Conservation (phyloP, 2,888 invertebrate species). For the Teinopalpus imperialis region DNA sequence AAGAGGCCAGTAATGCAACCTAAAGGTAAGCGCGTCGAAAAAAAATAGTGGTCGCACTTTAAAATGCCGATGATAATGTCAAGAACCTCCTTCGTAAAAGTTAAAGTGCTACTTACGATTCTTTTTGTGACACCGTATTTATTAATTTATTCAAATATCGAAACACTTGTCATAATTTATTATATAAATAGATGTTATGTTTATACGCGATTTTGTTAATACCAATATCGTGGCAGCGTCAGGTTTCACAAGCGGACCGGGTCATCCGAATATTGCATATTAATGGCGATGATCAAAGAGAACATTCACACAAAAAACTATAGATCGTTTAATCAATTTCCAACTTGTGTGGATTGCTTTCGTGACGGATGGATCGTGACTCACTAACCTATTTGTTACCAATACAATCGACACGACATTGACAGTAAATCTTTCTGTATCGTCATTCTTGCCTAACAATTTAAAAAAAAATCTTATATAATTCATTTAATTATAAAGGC, state of each 20-base stretch:
- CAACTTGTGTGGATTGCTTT: slow-evolving; percentile 70
- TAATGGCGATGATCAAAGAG: slow-evolving; percentile 48
- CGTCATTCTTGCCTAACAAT: slow-evolving; percentile 29
- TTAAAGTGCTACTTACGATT: slow-evolving; percentile 20
- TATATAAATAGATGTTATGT: slow-evolving; percentile 34
- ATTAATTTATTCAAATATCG: slow-evolving; percentile 33
- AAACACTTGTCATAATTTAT: slow-evolving; percentile 37
- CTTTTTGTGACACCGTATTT: slow-evolving; percentile 26
- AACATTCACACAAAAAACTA: slow-evolving; percentile 40
- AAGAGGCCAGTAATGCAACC: slow-evolving; percentile 34
- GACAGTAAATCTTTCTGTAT: slow-evolving; percentile 54
- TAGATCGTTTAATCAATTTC: slow-evolving; percentile 60
- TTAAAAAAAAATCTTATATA: too few species aligned
- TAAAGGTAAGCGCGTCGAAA: slow-evolving; percentile 21
- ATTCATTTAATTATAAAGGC: too few species aligned
- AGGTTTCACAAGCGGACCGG: slow-evolving; percentile 51
- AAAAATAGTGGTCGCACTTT: slow-evolving; percentile 19
- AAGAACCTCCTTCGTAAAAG: slow-evolving; percentile 7
- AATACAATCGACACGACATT: slow-evolving; percentile 63
- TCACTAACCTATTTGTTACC: slow-evolving; percentile 71
- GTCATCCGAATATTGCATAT: slow-evolving; percentile 56
- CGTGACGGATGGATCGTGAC: slow-evolving; percentile 76
- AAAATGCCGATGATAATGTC: slow-evolving; percentile 23
- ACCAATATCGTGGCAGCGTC: slow-evolving; percentile 43
- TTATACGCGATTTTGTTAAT: slow-evolving; percentile 32